Evolutionary conservation across 2,888 invertebrate species (phyloP).

Genomic region (Troides helena): DNA sequence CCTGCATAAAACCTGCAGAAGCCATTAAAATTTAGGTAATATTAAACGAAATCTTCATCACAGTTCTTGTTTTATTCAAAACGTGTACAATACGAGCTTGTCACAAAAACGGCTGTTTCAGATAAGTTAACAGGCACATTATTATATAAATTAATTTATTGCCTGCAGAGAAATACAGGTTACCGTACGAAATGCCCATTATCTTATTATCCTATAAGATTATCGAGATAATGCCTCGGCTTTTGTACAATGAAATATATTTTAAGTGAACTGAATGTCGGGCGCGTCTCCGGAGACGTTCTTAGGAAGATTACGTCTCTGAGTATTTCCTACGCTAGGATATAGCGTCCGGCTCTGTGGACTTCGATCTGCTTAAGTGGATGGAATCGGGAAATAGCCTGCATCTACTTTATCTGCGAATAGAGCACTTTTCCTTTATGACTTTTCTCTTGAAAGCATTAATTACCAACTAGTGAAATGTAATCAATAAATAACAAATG

Average conservation of each 20-base stretch:
- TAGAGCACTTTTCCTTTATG: too few species aligned
- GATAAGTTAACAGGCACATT: too few species aligned
- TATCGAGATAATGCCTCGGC: conserved; percentile 12
- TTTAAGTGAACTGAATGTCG: conserved; percentile 6
- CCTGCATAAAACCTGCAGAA: too few species aligned
- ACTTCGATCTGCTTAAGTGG: neutral
- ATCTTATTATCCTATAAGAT: conserved; percentile 21
- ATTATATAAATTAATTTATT: too few species aligned
- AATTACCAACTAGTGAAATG: too few species aligned
- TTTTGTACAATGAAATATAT: conserved; percentile 15
- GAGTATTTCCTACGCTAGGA: conserved; percentile 9
- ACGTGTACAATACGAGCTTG: too few species aligned
- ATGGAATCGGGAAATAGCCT: neutral
- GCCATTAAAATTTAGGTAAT: too few species aligned
- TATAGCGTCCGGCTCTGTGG: neutral
- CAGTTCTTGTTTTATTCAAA: too few species aligned
- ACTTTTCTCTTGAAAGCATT: too few species aligned
- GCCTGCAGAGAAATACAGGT: neutral
- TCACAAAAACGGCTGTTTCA: too few species aligned
- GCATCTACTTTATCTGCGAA: neutral
- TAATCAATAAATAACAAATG: too few species aligned
- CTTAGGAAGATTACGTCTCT: conserved; percentile 19
- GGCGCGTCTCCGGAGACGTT: conserved; percentile 6
- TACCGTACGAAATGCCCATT: neutral
- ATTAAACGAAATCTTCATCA: too few species aligned